Conservation (phyloP, 2,888 invertebrate species). For the Drosophila rubida region DNA sequence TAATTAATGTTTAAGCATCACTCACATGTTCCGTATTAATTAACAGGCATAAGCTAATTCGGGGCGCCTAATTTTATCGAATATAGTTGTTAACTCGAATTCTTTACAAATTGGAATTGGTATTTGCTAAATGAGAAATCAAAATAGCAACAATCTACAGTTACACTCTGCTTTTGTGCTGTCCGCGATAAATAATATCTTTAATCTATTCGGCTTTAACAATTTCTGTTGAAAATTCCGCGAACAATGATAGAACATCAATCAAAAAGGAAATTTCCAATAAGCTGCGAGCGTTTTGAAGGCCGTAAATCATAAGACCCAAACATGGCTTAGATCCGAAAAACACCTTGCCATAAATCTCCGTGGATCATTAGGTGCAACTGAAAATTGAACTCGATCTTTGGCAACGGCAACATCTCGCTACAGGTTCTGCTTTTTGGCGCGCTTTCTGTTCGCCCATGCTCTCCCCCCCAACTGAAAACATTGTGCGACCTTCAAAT, state of each 20-base stretch:
- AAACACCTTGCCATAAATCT: constrained; percentile 73
- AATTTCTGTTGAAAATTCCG: constrained; percentile 37
- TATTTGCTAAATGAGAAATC: not conserved
- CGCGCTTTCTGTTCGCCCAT: constrained; percentile 58
- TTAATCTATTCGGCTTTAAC: constrained; percentile 14
- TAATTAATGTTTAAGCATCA: not conserved
- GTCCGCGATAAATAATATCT: not conserved
- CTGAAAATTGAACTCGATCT: constrained; percentile 59
- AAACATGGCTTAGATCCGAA: constrained; percentile 65
- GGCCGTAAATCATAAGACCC: constrained; percentile 65
- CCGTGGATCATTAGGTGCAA: constrained; percentile 69
- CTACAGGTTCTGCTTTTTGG: constrained; percentile 54
- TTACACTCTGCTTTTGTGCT: not conserved
- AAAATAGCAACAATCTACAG: not conserved
- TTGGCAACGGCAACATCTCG: constrained; percentile 19
- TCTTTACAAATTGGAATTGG: not conserved
- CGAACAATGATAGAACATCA: constrained; percentile 56
- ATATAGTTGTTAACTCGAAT: not conserved
- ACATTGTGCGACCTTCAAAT: constrained; percentile 71
- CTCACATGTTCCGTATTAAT: not conserved
- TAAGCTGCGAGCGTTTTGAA: constrained; percentile 60
- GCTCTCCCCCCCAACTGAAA: constrained; percentile 18
- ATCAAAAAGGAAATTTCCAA: constrained; percentile 64
- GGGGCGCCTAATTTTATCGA: not conserved
- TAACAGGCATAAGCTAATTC: not conserved